phyloP scores from a whole-genome alignment of 2,797 vertebrate species.

The Centroberyx gerrardi region DNA sequence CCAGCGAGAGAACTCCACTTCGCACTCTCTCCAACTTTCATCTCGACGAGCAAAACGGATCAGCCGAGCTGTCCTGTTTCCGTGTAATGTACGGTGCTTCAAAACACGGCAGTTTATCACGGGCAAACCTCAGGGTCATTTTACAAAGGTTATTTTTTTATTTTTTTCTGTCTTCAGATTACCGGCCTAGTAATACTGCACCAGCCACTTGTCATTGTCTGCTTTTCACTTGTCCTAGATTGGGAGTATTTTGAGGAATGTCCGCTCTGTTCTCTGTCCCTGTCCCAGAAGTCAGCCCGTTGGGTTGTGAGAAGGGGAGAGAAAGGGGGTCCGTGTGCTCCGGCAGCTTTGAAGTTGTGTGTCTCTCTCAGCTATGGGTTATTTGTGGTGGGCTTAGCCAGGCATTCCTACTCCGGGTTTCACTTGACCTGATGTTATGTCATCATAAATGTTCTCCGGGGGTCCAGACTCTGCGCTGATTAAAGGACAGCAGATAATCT shows the following conservation, averaged over 20 bases:
- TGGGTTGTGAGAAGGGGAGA: slow-evolving; percentile 51
- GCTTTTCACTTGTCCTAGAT: slow-evolving; percentile 80
- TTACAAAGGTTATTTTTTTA: slow-evolving; percentile 68
- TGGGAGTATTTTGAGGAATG: slow-evolving; percentile 82
- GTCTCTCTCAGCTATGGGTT: slow-evolving; percentile 59
- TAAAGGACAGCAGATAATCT: slow-evolving; percentile 69
- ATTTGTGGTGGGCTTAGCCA: slow-evolving; percentile 67
- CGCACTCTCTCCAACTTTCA: slow-evolving; percentile 70
- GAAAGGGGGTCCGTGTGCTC: slow-evolving; percentile 40
- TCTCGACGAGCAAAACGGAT: slow-evolving; percentile 68
- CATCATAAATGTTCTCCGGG: slow-evolving; percentile 73
- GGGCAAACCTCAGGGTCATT: slow-evolving; percentile 65
- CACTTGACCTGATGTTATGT: slow-evolving; percentile 78
- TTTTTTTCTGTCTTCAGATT: slow-evolving; percentile 66
- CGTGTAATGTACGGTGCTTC: slow-evolving; percentile 29
- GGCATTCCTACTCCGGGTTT: slow-evolving; percentile 69
- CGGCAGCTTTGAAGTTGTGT: slow-evolving; percentile 39
- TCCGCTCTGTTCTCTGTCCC: slow-evolving; percentile 72
- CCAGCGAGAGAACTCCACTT: slow-evolving; percentile 60
- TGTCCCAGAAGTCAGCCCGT: slow-evolving; percentile 76
- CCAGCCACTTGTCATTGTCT: slow-evolving; percentile 81
- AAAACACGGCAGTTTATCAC: slow-evolving; percentile 60
- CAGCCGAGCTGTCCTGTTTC: slow-evolving; percentile 48
- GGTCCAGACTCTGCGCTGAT: slow-evolving; percentile 73
- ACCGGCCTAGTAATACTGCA: slow-evolving; percentile 72